These are phyloP conservation scores for Umimayanthus kanabou DNA, from an alignment of 92 coral and sea anemone species.

Conservation along the genomic window DNA sequence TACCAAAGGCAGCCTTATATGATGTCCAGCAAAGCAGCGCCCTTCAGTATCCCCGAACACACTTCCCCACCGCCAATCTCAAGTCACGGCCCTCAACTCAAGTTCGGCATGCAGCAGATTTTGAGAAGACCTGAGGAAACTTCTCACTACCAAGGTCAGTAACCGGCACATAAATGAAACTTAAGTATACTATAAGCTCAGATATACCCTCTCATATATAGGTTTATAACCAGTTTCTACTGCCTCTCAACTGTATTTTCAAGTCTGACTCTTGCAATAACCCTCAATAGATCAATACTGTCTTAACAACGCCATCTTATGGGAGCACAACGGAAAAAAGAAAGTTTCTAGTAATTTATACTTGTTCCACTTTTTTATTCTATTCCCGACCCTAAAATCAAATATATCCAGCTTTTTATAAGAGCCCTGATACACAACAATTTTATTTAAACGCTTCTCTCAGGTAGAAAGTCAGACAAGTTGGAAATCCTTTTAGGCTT, in stretches of 20 bases:
- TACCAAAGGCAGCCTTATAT: conserved; percentile 32
- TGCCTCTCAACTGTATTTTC: neutral
- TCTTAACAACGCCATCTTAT: neutral
- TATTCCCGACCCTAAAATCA: neutral
- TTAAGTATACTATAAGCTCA: no score
- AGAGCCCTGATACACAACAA: neutral
- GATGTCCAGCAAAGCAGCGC: conserved; percentile 18
- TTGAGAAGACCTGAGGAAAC: conserved; percentile 20
- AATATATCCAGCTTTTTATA: neutral
- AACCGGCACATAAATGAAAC: neutral
- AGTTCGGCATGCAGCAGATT: conserved; percentile 31
- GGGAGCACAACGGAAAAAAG: neutral
- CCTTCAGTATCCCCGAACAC: conserved; percentile 12
- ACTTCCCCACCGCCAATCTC: conserved; percentile 10
- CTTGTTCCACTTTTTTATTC: neutral
- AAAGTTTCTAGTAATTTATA: no score
- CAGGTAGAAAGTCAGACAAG: neutral
- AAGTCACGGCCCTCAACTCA: conserved; percentile 25
- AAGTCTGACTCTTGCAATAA: neutral
- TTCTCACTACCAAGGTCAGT: conserved; percentile 31
- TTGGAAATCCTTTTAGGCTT: neutral
- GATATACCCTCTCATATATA: no score
- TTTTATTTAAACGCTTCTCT: neutral
- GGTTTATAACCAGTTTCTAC: neutral
- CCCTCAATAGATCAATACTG: neutral